phyloP scores from a whole-genome alignment of 2,113 vertebrate species.

The Rhinolophus ferrumequinum region DNA sequence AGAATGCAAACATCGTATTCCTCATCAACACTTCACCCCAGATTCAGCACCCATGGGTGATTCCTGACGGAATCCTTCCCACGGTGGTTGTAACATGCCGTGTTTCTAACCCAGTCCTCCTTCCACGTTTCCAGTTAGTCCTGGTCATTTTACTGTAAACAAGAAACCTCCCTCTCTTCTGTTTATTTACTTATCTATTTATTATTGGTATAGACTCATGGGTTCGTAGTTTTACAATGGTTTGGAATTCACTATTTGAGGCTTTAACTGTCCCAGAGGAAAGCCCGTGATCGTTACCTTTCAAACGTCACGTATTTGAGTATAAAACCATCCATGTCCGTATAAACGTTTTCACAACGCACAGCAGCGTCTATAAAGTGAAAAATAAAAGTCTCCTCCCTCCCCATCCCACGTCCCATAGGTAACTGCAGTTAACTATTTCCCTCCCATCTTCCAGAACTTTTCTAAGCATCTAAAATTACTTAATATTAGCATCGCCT shows the following conservation, averaged over 20 bases:
- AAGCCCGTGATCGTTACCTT: not conserved
- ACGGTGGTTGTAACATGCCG: rapidly evolving
- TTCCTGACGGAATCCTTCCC: not conserved
- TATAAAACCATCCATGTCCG: not conserved
- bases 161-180: not conserved
- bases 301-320: not conserved
- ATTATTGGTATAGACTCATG: not conserved
- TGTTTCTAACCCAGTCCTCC: not conserved
- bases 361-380: not conserved
- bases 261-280: not conserved
- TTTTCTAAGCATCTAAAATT: not conserved
- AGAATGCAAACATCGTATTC: not conserved
- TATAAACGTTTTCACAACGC: not conserved
- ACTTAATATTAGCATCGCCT: not conserved
- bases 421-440: not conserved
- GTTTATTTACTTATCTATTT: not conserved
- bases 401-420: too few relatives aligned
- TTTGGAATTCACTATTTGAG: not conserved
- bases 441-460: not conserved
- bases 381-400: not conserved
- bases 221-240: not conserved
- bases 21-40: not conserved
- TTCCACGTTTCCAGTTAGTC: not conserved
- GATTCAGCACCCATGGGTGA: not conserved
- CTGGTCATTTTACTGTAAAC: not conserved